Evolutionary conservation across 1,140 invertebrate species (phyloP).

Genomic region (Cyclargus thomasi): DNA sequence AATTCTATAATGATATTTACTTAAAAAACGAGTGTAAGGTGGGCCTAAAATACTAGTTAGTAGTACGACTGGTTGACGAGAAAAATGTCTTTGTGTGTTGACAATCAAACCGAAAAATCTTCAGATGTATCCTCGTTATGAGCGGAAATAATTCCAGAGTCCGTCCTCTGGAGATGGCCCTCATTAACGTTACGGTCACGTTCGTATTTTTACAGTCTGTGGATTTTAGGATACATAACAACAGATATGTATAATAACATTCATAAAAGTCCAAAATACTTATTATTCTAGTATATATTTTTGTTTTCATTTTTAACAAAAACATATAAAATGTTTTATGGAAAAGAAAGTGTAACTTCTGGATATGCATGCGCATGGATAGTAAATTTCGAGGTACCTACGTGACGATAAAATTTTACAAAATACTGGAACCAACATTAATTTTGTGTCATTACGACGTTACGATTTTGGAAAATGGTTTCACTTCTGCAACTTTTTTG

Average conservation of each 20-base stretch:
- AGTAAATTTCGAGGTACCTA: no score
- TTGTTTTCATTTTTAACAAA: no score
- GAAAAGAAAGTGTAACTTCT: no score
- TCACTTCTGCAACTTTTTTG: no score
- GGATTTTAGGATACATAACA: background rate
- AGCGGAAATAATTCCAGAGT: background rate
- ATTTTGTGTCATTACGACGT: no score
- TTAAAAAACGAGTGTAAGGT: conserved; percentile 3
- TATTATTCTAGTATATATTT: no score
- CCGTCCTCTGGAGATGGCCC: background rate
- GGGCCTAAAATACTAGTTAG: background rate
- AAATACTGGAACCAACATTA: no score
- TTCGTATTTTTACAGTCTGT: background rate
- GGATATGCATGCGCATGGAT: no score
- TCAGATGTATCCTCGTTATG: background rate
- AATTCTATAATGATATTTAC: conserved; percentile 1
- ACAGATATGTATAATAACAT: background rate
- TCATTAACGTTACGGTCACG: background rate
- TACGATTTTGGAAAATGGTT: no score
- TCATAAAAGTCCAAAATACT: background rate
- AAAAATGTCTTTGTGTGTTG: background rate
- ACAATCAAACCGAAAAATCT: background rate
- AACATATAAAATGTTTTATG: background rate
- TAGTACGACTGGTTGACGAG: background rate
- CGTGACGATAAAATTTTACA: no score